Percentiles rank a stretch among this genome's conserved stretches.
phyloP scores from a whole-genome alignment of 2,113 vertebrate species.

The Jaculus jaculus region DNA sequence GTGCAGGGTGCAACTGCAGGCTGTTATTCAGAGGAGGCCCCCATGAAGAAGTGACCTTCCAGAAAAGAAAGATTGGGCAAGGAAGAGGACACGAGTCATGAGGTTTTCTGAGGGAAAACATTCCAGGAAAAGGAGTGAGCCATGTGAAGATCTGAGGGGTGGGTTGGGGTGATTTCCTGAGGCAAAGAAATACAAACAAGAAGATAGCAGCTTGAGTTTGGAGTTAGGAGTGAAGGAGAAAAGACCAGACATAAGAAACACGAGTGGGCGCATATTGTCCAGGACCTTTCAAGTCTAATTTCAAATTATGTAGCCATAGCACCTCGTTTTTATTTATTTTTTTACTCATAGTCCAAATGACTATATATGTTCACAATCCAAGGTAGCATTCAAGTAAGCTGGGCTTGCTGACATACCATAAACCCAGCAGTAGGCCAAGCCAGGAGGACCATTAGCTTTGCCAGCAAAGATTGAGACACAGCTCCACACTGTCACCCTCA shows the following conservation, averaged over 20 bases:
- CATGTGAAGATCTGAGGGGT: not conserved
- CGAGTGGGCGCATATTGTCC: fast-evolving
- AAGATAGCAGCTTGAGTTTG: not conserved
- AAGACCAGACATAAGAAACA: not conserved
- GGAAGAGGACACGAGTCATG: not conserved
- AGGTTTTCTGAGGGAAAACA: not conserved
- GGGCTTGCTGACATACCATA: not conserved
- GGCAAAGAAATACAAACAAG: not conserved
- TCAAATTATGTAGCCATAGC: not conserved
- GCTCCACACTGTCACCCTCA: too few species aligned
- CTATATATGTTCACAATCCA: not conserved
- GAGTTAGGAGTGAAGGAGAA: not conserved
- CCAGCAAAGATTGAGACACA: too few species aligned
- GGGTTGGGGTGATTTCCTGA: too few species aligned
- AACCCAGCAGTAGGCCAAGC: not conserved
- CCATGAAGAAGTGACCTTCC: not conserved
- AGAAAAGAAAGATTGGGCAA: not conserved
- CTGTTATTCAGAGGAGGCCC: not conserved
- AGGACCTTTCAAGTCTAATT: not conserved
- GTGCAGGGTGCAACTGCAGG: not conserved
- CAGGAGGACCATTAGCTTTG: not conserved
- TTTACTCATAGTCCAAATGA: not conserved
- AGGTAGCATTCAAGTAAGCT: not conserved
- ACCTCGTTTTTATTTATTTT: not conserved
- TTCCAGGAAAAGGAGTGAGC: not conserved